These are phyloP conservation scores for Holacanthus passer DNA, from an alignment of 2,113 vertebrate species.

Conservation along the genomic window DNA sequence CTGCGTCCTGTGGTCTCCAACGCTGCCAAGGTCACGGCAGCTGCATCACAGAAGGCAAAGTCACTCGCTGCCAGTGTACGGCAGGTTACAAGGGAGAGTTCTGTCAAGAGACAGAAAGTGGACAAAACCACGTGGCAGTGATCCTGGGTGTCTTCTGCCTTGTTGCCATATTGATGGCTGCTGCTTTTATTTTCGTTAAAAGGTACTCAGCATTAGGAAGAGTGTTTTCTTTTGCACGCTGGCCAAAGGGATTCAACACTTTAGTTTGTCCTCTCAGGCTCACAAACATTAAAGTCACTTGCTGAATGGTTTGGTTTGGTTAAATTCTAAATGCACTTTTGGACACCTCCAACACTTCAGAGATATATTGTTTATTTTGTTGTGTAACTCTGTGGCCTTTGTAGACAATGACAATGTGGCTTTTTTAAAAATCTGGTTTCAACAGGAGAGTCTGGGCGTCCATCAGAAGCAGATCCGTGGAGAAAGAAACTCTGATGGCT, in stretches of 20 bases:
- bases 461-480: slow-evolving; percentile 38
- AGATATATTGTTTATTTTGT: no score
- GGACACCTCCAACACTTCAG: no score
- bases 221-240: background rate
- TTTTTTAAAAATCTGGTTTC: background rate
- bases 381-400: background rate
- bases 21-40: slow-evolving; percentile 84
- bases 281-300: no score
- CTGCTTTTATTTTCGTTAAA: slow-evolving; percentile 52
- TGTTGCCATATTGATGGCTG: slow-evolving; percentile 9
- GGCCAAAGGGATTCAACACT: background rate
- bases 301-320: background rate
- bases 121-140: slow-evolving; percentile 35
- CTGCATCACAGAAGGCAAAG: slow-evolving; percentile 78
- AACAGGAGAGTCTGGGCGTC: slow-evolving; percentile 60
- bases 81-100: slow-evolving; percentile 85
- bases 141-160: slow-evolving; percentile 64
- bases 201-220: slow-evolving; percentile 49
- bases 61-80: slow-evolving; percentile 82
- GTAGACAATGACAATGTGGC: background rate
- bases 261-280: no score
- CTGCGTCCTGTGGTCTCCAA: slow-evolving; percentile 77
- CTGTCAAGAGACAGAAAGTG: slow-evolving; percentile 81
- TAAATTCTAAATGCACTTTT: background rate
- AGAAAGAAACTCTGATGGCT: slow-evolving; percentile 83